Base-by-base conservation (phyloP, 2,113 vertebrate species). In the Atlantisia rogersi region DNA sequence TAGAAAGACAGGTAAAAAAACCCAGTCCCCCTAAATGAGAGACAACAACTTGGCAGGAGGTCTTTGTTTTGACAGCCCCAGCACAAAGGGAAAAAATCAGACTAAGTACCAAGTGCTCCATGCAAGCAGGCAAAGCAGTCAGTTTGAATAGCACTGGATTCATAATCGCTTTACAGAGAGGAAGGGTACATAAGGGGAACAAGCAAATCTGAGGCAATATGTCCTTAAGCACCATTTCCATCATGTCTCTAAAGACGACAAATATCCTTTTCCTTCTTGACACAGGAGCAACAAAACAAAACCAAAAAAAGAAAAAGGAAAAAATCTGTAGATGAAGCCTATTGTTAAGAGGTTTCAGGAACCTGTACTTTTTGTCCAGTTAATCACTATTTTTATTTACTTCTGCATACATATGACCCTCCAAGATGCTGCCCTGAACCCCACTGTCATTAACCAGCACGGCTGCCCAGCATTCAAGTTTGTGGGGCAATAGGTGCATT, bases 101-200 rank as follows among this genome's bases (percentile, higher is more conserved):
- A 8, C 8, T 24, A 39, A 15, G 10, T 50, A 63, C 20, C 7
- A 31, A 90, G 40, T 77, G 10, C 56, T 83, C 12, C 11, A 28
- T 25, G 31, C 13, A 58, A 22, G 12, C n/a, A 74, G 48, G 53
- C 5, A 75, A 60, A 93, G 63, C 17, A 52, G 29, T 59, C 48
- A 39, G 15, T 48, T 52, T 0, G 0, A 60, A 19, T 48, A 81
- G 21, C 42, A 52, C 16, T 37, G 12, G 15, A 56, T 81, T 86
- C 21, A 22, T 25, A 75, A 59, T 32, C 0, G 0, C 53, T 86
- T 68, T 81, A 55, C 25, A 56, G 80, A 78, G 15, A 78, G 24
- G 20, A 48, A 90, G 15, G 10, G 15, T 52, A 29, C 15, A 0
- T 48, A n/a, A 53, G 15, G 62, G 11, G 12, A 90, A 82, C 1